Evolutionary conservation across 2,888 invertebrate species (phyloP).

Genomic region (Drosophila phalerata): DNA sequence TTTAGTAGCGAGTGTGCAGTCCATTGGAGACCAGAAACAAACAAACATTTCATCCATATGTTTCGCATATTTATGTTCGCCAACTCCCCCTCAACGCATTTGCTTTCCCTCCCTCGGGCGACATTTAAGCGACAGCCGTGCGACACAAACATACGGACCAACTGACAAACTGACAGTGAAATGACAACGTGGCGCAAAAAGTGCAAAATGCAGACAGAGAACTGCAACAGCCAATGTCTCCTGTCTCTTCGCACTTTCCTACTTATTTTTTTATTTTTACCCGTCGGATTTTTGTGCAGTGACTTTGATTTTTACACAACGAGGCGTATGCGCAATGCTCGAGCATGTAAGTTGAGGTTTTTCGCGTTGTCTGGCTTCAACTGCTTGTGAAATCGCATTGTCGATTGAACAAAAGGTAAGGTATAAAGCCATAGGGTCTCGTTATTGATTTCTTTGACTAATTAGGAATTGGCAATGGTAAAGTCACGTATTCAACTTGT

Average conservation of each 20-base stretch:
- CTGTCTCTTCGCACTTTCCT: background rate
- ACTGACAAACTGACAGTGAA: conserved; percentile 72
- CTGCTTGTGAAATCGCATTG: conserved; percentile 51
- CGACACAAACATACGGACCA: conserved; percentile 58
- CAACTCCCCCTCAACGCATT: conserved; percentile 15
- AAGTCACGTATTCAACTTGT: conserved; percentile 53
- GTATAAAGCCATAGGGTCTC: conserved; percentile 1
- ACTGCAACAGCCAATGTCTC: conserved; percentile 46
- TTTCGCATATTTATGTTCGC: conserved; percentile 26
- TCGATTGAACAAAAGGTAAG: conserved; percentile 25
- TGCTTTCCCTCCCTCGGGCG: conserved; percentile 41
- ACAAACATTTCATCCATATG: conserved; percentile 32
- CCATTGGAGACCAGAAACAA: conserved; percentile 1
- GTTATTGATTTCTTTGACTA: conserved; percentile 60
- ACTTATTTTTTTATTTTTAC: conserved; percentile 13
- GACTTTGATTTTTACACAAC: conserved; percentile 48
- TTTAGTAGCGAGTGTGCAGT: background rate
- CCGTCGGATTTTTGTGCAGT: conserved; percentile 48
- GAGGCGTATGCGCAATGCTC: conserved; percentile 38
- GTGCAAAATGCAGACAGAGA: conserved; percentile 33
- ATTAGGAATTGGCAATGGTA: conserved; percentile 52
- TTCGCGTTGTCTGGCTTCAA: conserved; percentile 41
- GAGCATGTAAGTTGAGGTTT: conserved; percentile 15
- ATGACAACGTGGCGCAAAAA: conserved; percentile 55
- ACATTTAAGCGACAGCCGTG: conserved; percentile 71